Evolutionary conservation across 2,113 vertebrate genomes (phyloP).

Genomic region (Gnathonemus echidnorhynchus): DNA sequence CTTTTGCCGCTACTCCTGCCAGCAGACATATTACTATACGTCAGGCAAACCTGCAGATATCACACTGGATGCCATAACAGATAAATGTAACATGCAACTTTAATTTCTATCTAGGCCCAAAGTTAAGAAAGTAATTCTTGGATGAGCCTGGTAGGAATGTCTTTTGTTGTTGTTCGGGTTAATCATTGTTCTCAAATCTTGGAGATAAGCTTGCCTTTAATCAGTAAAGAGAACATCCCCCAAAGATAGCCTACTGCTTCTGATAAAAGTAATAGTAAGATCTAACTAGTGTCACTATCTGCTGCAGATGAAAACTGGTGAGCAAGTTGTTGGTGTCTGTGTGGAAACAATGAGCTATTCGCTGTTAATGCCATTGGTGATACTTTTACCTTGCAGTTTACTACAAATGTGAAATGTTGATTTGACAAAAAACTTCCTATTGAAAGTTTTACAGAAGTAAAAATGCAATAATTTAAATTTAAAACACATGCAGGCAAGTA

Average conservation of each 20-base stretch:
- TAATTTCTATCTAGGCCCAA: neutral
- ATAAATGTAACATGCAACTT: neutral
- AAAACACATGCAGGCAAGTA: neutral
- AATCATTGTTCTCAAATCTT: neutral
- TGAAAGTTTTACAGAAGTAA: neutral
- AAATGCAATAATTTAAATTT: neutral
- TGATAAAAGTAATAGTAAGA: neutral
- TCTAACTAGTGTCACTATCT: neutral
- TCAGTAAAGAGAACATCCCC: neutral
- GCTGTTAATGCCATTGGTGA: neutral
- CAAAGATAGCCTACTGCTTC: neutral
- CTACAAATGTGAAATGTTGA: neutral
- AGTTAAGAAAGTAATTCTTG: neutral
- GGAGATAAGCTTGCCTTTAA: neutral
- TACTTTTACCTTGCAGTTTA: neutral
- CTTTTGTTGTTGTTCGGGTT: neutral
- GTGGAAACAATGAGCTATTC: neutral
- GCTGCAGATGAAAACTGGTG: neutral
- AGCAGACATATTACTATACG: neutral
- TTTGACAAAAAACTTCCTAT: neutral
- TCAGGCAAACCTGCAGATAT: neutral
- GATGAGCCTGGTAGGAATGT: no score
- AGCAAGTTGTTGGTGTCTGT: neutral
- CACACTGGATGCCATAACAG: neutral
- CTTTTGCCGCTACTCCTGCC: neutral